Evolutionary conservation across 2,888 invertebrate genomes (phyloP).

Genomic region (Mythimna vitellina): DNA sequence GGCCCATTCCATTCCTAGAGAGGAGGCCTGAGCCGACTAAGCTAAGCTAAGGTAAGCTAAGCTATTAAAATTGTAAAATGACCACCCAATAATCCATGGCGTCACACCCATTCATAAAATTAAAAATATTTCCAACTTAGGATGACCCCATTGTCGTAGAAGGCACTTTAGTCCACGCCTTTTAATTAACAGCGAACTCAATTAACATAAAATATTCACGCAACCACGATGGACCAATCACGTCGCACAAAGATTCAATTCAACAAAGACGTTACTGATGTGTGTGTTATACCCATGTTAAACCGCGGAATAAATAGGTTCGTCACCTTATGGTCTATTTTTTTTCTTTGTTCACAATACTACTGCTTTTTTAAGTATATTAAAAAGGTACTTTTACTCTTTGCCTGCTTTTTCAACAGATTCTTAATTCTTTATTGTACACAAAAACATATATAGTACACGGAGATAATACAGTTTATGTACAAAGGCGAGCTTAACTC

Average conservation of each 20-base stretch:
- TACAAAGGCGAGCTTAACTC: too few species aligned
- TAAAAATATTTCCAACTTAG: background rate
- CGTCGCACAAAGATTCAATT: conserved; percentile 49
- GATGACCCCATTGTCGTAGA: conserved; percentile 11
- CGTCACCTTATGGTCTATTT: too few species aligned
- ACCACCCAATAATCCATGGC: too few species aligned
- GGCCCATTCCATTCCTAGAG: too few species aligned
- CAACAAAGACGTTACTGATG: conserved; percentile 43
- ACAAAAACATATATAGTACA: too few species aligned
- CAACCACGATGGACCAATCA: conserved; percentile 47
- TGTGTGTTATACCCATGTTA: conserved; percentile 35
- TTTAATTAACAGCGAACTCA: conserved; percentile 56
- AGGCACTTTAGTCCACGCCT: conserved; percentile 27
- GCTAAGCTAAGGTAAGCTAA: too few species aligned
- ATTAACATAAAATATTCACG: conserved; percentile 60
- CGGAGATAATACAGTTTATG: too few species aligned
- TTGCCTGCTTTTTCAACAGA: too few species aligned
- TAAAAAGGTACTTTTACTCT: too few species aligned
- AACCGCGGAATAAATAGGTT: background rate
- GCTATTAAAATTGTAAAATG: too few species aligned
- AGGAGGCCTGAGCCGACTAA: too few species aligned
- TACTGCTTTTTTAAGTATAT: background rate
- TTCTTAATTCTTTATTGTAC: too few species aligned
- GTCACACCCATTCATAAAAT: background rate
- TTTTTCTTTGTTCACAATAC: background rate